Conservation (phyloP, 2,888 invertebrate species). For the Acrocyrtus sp. region DNA sequence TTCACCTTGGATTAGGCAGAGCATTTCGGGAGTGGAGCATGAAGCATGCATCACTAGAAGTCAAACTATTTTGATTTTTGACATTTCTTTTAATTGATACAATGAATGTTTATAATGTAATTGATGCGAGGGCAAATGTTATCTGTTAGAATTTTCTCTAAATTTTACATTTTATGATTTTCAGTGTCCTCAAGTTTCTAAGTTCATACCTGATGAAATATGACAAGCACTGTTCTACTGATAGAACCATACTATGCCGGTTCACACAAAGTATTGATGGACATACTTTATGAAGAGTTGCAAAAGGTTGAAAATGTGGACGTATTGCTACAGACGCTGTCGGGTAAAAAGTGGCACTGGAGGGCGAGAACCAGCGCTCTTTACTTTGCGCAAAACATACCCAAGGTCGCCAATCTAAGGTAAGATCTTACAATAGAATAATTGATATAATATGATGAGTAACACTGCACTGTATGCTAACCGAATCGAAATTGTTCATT, state of each 20-base stretch:
- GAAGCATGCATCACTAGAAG: too few species aligned
- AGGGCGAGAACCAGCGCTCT: conserved; percentile 76
- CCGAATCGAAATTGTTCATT: too few species aligned
- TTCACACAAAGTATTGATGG: conserved; percentile 73
- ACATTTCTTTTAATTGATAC: too few species aligned
- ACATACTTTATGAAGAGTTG: conserved; percentile 50
- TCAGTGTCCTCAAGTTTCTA: too few species aligned
- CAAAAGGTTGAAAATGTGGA: conserved; percentile 36
- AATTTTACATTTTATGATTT: too few species aligned
- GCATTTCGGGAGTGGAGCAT: too few species aligned
- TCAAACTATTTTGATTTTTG: too few species aligned
- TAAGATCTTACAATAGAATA: conserved; percentile 59
- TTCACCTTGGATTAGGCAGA: too few species aligned
- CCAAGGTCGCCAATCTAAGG: conserved; percentile 68
- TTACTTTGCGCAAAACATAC: conserved; percentile 73
- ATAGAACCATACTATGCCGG: conserved; percentile 80
- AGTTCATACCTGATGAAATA: too few species aligned
- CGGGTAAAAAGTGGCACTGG: conserved; percentile 84
- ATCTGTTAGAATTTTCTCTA: too few species aligned
- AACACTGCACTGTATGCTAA: not conserved
- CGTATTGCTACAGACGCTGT: conserved; percentile 69
- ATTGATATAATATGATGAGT: conserved; percentile 7
- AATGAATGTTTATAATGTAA: too few species aligned
- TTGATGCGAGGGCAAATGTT: too few species aligned
- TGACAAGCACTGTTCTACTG: conserved; percentile 66